Conservation (phyloP, 2,797 vertebrate species). For the Protonibea diacanthus region DNA sequence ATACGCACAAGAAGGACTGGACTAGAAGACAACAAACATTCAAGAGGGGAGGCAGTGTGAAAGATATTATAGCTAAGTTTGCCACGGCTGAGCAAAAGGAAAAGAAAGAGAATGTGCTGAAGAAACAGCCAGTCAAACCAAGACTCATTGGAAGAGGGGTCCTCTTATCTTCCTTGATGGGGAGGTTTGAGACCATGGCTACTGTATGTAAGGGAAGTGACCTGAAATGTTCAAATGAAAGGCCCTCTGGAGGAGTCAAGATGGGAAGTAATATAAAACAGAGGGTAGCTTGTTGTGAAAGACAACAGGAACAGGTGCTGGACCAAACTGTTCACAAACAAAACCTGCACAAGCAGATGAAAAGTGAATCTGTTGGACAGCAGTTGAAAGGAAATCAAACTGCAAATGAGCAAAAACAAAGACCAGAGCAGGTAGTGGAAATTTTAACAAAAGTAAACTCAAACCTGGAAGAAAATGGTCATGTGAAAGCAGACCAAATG, state of each 20-base stretch:
- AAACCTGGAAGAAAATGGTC: conserved; percentile 5
- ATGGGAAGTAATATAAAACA: conserved; percentile 45
- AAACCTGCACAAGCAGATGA: conserved; percentile 35
- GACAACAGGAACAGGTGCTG: conserved; percentile 2
- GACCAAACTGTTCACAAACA: conserved; percentile 35
- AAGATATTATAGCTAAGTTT: conserved; percentile 89
- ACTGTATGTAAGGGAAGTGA: conserved; percentile 76
- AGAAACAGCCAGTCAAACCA: conserved; percentile 67
- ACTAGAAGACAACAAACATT: conserved; percentile 55
- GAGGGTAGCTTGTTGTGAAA: conserved; percentile 55
- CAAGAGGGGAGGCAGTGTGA: conserved; percentile 83
- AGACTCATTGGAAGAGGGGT: conserved; percentile 70
- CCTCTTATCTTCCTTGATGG: conserved; percentile 85
- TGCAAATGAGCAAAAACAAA: conserved; percentile 15
- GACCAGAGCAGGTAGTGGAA: neutral
- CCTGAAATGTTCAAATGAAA: conserved; percentile 62
- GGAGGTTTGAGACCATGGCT: conserved; percentile 87
- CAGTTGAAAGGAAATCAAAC: conserved; percentile 18
- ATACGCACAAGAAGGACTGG: conserved; percentile 44
- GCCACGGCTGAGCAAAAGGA: conserved; percentile 86
- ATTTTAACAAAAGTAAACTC: conserved; percentile 11
- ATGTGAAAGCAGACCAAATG: conserved; percentile 16
- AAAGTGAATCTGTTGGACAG: conserved; percentile 11
- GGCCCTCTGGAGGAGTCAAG: conserved; percentile 30
- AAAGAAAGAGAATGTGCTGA: conserved; percentile 61